A percentile compares a stretch with the other conserved stretches of the same genome.
These are phyloP conservation scores for Bombus waltoni DNA, from an alignment of 1,140 invertebrate genomes.

Conservation along the genomic window DNA sequence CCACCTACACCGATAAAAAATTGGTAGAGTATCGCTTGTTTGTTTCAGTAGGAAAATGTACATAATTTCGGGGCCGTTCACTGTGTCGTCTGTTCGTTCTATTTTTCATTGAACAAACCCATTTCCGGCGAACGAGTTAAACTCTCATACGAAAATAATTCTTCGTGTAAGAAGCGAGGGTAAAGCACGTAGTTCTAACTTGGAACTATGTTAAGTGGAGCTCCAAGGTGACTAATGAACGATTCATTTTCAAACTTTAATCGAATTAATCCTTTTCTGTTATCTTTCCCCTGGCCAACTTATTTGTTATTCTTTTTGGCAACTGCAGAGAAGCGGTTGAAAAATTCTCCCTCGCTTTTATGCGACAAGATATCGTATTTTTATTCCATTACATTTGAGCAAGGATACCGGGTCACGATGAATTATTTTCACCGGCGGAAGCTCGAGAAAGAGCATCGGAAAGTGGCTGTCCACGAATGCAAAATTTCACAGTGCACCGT, in stretches of 20 bases:
- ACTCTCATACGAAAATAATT: conserved; percentile 3
- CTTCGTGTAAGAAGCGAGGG: background rate
- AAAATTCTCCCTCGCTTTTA: background rate
- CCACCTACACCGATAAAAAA: conserved; percentile 38
- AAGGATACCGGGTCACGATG: background rate
- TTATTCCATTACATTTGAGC: background rate
- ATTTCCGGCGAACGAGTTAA: conserved; percentile 28
- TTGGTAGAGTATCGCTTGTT: conserved; percentile 39
- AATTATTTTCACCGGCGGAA: conserved; percentile 18
- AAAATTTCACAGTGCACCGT: background rate
- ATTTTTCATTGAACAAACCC: background rate
- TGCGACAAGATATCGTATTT: conserved; percentile 3
- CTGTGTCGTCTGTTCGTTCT: background rate
- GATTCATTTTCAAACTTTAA: background rate
- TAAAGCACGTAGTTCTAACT: background rate
- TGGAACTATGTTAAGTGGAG: background rate
- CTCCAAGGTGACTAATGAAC: background rate
- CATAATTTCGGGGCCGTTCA: conserved; percentile 40
- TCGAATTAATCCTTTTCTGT: background rate
- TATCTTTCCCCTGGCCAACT: background rate
- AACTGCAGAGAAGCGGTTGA: background rate
- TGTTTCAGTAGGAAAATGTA: conserved; percentile 31
- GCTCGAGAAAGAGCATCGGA: conserved; percentile 8
- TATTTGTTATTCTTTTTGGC: background rate
- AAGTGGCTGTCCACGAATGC: background rate